These are phyloP conservation scores for Lanius collurio DNA, from an alignment of 2,113 vertebrate species.

Conservation along the genomic window DNA sequence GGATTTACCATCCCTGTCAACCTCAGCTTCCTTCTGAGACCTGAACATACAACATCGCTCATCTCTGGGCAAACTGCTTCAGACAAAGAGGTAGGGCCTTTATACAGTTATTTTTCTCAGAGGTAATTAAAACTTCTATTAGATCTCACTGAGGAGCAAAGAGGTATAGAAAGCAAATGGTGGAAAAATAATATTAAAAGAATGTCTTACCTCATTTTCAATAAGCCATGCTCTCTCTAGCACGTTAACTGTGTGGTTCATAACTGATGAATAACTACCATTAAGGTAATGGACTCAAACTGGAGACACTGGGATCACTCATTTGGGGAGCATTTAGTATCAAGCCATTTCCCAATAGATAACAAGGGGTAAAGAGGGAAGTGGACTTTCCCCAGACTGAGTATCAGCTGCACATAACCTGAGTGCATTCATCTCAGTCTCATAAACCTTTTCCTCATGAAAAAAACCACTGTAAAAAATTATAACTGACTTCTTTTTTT, in stretches of 20 bases:
- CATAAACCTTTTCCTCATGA: neutral
- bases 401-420: neutral
- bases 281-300: constrained; percentile 41
- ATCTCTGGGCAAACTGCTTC: constrained; percentile 31
- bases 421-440: neutral
- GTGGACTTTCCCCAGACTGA: neutral
- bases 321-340: neutral
- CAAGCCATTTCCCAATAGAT: neutral
- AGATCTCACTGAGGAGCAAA: constrained; percentile 39
- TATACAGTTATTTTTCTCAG: constrained; percentile 50
- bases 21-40: constrained; percentile 40
- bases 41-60: neutral
- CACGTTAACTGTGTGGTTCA: constrained; percentile 34
- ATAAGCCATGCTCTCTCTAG: neutral
- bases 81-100: constrained; percentile 14
- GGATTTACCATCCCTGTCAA: constrained; percentile 44
- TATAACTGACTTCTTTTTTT: neutral
- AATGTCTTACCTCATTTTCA: constrained; percentile 31
- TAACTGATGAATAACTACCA: constrained; percentile 44
- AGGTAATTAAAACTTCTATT: constrained; percentile 66
- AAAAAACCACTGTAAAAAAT: neutral
- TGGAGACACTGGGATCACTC: neutral
- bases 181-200: constrained; percentile 62
- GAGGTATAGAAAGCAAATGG: constrained; percentile 56
- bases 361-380: neutral